Conservation (phyloP, 2,888 invertebrate species). For the Drosophila stalkeri region DNA sequence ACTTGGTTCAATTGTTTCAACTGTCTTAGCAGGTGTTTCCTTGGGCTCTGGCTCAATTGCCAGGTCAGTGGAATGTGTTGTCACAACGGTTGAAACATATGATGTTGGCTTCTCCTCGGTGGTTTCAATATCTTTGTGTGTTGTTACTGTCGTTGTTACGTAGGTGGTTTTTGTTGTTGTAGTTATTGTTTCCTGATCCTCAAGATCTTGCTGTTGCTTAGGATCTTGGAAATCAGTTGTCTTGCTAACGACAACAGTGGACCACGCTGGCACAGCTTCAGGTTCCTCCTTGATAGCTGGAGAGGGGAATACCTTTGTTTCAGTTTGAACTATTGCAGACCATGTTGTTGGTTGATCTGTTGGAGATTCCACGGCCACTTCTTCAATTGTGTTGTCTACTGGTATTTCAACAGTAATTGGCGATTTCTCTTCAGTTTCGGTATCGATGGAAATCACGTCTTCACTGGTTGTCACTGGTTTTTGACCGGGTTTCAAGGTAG, state of each 20-base stretch:
- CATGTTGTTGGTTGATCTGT: conserved; percentile 80
- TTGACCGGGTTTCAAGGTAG: conserved; percentile 69
- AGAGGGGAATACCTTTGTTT: conserved; percentile 69
- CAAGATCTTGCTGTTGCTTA: conserved; percentile 51
- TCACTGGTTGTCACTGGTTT: conserved; percentile 37
- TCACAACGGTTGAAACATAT: conserved; percentile 67
- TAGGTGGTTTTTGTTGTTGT: conserved; percentile 44
- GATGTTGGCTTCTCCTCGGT: conserved; percentile 38
- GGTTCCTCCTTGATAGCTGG: conserved; percentile 20
- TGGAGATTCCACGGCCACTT: conserved; percentile 77
- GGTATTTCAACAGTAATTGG: conserved; percentile 51
- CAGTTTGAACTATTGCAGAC: conserved; percentile 82
- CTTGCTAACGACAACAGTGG: conserved; percentile 74
- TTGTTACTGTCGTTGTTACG: conserved; percentile 66
- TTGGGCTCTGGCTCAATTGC: conserved; percentile 18
- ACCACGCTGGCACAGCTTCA: conserved; percentile 61
- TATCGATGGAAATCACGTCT: conserved; percentile 19
- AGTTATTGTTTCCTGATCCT: conserved; percentile 28
- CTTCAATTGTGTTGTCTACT: conserved; percentile 31
- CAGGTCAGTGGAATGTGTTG: conserved; percentile 57
- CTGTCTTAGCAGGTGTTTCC: not conserved
- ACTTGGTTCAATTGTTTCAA: conserved; percentile 11
- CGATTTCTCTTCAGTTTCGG: conserved; percentile 18
- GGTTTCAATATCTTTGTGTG: conserved; percentile 54
- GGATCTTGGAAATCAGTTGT: conserved; percentile 77